Evolutionary conservation across 2,797 vertebrate species (phyloP), one percentile per base, ranked within the genome.

Genomic region (Galago senegalensis): DNA sequence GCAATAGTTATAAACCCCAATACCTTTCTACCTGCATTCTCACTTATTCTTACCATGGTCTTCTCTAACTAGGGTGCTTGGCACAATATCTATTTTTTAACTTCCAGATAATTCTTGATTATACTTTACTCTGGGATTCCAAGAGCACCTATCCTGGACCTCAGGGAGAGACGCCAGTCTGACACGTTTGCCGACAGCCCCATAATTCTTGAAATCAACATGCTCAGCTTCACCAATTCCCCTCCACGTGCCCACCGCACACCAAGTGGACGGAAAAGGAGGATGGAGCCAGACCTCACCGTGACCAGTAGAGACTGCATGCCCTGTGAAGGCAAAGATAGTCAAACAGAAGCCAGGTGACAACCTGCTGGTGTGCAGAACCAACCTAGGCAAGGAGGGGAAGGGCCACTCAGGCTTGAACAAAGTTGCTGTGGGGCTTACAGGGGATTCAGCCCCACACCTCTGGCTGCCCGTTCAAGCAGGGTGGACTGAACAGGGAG

Each of bases 321-420:
- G 37, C 14, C 60, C 23, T 9, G 2, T 11, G 31, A 46, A 5
- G 27, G 60, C 6, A 72, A 65, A 17, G 72, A 56, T 7, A 29
- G 1, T 11, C 53, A 11, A 17, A 21, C 3, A 10, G 0, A 1
- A 5, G 20, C 0, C 1, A 5, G 0, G 2, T 0, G 3, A 0
- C 6, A 4, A 23, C 1, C 20, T 72, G 34, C 5, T 3, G 12
- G 13, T 4, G 56, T 31, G 63, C 27, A 58, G 21, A 12, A 14
- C 43, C 20, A 76, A 80, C 20, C 7, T 0, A 0, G 5, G 25
- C 5, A 20, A 2, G 29, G 53, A 37, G 29, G 37, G 25, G 10
- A 20, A 2, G n/a, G 37, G 61, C 13, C 27, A 2, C 3, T 1
- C 2, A 63, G 37, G 67, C 31, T 46, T 13, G 75, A 14, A 65